These are phyloP conservation scores for Coenonympha arcania DNA, from an alignment of 2,888 invertebrate genomes.

Conservation along the genomic window DNA sequence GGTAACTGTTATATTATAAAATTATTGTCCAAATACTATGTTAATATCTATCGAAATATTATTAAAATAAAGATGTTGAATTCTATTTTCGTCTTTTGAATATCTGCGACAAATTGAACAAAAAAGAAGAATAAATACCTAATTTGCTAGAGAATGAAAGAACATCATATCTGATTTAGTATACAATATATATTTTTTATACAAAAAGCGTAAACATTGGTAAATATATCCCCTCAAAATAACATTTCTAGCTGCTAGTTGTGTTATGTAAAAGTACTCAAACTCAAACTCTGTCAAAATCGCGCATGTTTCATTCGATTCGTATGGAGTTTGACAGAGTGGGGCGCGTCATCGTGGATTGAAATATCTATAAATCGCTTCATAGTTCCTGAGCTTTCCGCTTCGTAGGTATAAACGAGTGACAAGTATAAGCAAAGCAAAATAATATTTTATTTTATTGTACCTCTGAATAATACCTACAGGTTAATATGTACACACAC, in stretches of 20 bases:
- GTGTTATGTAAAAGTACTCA: constrained; percentile 25
- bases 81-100: constrained; percentile 36
- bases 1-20: constrained; percentile 3
- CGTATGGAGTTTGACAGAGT: too few species aligned
- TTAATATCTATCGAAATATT: constrained; percentile 4
- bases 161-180: background rate
- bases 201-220: background rate
- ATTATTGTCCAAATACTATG: background rate
- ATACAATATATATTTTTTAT: background rate
- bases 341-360: too few species aligned
- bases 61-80: constrained; percentile 37
- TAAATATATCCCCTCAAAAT: too few species aligned
- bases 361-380: too few species aligned
- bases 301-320: too few species aligned
- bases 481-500: too few species aligned
- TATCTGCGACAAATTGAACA: constrained; percentile 17
- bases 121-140: too few species aligned
- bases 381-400: constrained; percentile 40
- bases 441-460: too few species aligned
- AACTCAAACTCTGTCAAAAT: too few species aligned
- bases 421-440: too few species aligned
- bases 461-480: too few species aligned
- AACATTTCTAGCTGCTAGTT: constrained; percentile 14
- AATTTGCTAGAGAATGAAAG: background rate
- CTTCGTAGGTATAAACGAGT: constrained; percentile 17